Evolutionary conservation across 2,888 invertebrate species (phyloP), one percentile per base, ranked within the genome.

Genomic region (Microplitis deprimator): DNA sequence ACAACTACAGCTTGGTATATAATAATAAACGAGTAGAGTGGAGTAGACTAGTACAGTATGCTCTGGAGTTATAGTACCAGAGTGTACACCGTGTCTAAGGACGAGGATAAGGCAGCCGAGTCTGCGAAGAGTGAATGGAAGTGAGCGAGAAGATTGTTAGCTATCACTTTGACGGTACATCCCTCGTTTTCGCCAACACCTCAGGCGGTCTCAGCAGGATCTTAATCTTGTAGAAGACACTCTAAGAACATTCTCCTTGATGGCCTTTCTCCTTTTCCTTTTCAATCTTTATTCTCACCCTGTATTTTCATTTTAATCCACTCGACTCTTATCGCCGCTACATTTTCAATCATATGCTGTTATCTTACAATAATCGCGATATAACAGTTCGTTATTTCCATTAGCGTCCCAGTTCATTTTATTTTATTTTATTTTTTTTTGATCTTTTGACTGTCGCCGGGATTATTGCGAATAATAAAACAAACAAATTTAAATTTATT

Each of bases 1-100:
- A 40, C 76, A 73, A 77, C 72, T 29, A 29, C 61, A 16, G 65
- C 69, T 76, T 78, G 76, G 76, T 74, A 61, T 61, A 76, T 74
- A 68, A 75, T 50, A 50, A 50, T 50, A 50, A 78, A 73, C 73
- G 69, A 73, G 62, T 50, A 59, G 38, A 64, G 41, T 38, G 41
- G 29, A 50, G 59, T 29, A 69, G 40, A 13, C 20, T 29, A 65
- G 29, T 20, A 65, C 20, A 65, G 65, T 16, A 60, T 59, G 70
- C 50, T 50, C 10, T 20, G 20, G 70, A 70, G 70, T 59, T 50
- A 70, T 50, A 70, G 70, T 59, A 38, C 16, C 29, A 41, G 69
- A n/a, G 50, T 50, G 50, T 50, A 50, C 10, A 50, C 13, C 50
- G 50, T 50, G 50, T 50, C 50, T 13, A 13, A 50, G 50, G 50